Evolutionary conservation across 2,888 invertebrate genomes (phyloP), one percentile per base, ranked within the genome.

Genomic region (Dioctria rufipes): DNA sequence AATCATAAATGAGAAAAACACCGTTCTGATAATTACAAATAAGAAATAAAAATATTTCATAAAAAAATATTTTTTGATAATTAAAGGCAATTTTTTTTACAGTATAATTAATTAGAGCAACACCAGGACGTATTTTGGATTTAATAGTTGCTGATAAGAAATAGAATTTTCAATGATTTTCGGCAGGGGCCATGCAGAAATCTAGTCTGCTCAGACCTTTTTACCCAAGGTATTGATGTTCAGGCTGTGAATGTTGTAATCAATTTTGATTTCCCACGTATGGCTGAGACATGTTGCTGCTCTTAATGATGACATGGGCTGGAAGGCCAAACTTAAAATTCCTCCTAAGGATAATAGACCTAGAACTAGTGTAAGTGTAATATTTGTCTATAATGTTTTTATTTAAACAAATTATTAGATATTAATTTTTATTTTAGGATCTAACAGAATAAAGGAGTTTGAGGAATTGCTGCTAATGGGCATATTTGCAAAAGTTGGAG

Each of bases 401-500:
- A 25, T 25, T 25, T 25, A 25, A 25, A 25, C 25, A 25, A 25
- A 25, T 25, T 25, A 25, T 25, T 25, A 25, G 25, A 25, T 25
- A 25, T 25, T 25, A 25, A 1, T 25, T 25, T 25, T 25, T 25
- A 25, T 25, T 88, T 81, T 84, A 98, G 98, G 99, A 99, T 94
- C 99, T 99, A 85, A 99, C 99, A 85, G 97, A 98, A 90, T 98
- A 98, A 88, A 95, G 98, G 98, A 99, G 90, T 99, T 99, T 91
- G 99, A 99, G 92, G 99, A 99, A 90, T 99, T 98, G 91, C 92
- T 99, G 86, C 91, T 99, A 86, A 99, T 99, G 98, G 99, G 99
- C 85, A 99, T 99, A 88, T 99, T n/a, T n/a, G n/a, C n/a, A 87
- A 99, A 99, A 92, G 99, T 99, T 87, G 25, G 25, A n/a, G 25